Percentiles rank a stretch among this genome's conserved stretches.
Evolutionary conservation across 2,113 vertebrate genomes (phyloP).

Genomic region (Ia io): DNA sequence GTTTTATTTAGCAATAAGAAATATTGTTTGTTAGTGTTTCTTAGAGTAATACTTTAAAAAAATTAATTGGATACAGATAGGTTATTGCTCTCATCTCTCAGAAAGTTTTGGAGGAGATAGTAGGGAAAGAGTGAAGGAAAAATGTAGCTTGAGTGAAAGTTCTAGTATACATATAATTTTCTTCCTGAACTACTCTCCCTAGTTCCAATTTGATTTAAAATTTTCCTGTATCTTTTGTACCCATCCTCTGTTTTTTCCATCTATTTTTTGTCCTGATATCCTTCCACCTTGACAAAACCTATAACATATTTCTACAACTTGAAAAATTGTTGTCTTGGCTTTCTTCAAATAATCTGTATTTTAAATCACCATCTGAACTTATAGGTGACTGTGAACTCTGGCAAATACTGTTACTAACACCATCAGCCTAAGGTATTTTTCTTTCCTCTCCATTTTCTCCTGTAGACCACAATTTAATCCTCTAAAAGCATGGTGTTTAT

Average conservation of each 20-base stretch:
- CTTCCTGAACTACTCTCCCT: not conserved
- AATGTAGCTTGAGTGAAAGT: not conserved
- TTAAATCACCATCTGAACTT: not conserved
- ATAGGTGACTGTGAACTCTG: not conserved
- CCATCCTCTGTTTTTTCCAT: not conserved
- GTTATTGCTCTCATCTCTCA: not conserved
- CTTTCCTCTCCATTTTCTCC: not conserved
- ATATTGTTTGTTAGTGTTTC: not conserved
- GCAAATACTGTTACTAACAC: not conserved
- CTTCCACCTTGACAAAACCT: not conserved
- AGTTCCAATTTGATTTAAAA: not conserved
- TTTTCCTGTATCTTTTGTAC: not conserved
- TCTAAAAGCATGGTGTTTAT: not conserved
- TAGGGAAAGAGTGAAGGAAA: not conserved
- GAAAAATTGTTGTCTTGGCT: not conserved
- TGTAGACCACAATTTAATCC: not conserved
- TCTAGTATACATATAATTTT: not conserved
- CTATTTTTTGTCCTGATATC: not conserved
- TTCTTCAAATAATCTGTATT: not conserved
- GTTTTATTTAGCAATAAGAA: not conserved
- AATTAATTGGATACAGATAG: not conserved
- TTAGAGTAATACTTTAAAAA: not conserved
- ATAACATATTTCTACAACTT: not conserved
- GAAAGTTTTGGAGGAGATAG: not conserved
- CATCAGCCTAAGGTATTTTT: not conserved